A percentile compares a stretch with the other conserved stretches of the same genome.
Conservation (phyloP, 2,888 invertebrate genomes). For the Lithophane ornitopus region DNA sequence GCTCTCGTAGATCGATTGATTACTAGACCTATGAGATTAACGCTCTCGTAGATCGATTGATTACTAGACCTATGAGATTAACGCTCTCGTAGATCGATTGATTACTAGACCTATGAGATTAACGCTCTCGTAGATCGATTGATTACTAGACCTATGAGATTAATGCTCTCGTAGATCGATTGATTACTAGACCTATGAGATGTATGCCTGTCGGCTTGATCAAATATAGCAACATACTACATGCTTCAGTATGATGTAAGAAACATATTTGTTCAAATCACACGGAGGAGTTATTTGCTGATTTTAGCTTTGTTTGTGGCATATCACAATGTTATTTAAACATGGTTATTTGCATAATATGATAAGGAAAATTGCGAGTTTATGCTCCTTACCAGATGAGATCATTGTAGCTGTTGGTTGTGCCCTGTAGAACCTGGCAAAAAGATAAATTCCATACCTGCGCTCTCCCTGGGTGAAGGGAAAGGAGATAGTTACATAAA, state of each 20-base stretch:
- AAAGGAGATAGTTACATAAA: no score
- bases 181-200: background rate
- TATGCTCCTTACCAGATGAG: background rate
- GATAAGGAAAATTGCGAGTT: constrained; percentile 33
- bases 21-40: background rate
- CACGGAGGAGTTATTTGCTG: constrained; percentile 38
- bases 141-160: background rate
- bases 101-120: background rate
- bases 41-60: background rate
- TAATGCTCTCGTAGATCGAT: background rate
- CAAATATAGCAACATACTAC: constrained; percentile 1
- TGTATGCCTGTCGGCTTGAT: background rate
- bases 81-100: no score
- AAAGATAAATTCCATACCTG: no score
- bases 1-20: background rate
- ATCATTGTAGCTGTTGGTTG: background rate
- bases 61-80: background rate
- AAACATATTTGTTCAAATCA: constrained; percentile 41
- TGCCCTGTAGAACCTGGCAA: background rate
- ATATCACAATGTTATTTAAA: constrained; percentile 31
- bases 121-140: no score
- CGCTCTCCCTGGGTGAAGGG: background rate
- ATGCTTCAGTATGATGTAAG: constrained; percentile 26
- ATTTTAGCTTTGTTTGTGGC: constrained; percentile 27
- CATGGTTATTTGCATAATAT: constrained; percentile 23